Conservation (phyloP, 2,113 vertebrate genomes). For the Oreochromis tanganicae region DNA sequence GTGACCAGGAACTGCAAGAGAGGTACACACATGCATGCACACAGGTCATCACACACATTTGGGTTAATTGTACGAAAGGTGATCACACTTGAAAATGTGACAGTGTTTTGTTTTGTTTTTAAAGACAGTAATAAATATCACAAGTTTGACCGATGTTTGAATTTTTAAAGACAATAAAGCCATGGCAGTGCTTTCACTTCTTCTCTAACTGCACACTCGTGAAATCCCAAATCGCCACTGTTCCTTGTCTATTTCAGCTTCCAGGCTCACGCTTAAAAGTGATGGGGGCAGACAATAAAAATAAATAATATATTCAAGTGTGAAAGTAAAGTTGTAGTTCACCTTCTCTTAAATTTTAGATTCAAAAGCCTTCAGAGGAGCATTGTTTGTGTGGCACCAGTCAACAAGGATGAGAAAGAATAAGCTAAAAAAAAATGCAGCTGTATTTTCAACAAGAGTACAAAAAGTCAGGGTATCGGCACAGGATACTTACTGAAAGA, state of each 20-base stretch:
- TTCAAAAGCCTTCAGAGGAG: not conserved
- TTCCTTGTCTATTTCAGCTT: not conserved
- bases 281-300: not conserved
- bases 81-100: not conserved
- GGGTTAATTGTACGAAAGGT: not conserved
- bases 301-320: not conserved
- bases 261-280: not conserved
- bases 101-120: not conserved
- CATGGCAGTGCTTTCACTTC: not conserved
- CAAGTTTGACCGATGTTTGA: not conserved
- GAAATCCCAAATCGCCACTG: not conserved
- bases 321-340: not conserved
- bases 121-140: not conserved
- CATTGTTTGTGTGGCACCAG: not conserved
- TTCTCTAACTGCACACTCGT: not conserved
- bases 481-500: not conserved
- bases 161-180: not conserved
- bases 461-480: not conserved
- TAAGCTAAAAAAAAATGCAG: not conserved
- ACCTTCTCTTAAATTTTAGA: not conserved
- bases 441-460: not conserved
- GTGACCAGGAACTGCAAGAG: constrained; percentile 79
- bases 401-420: not conserved
- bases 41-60: not conserved
- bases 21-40: constrained; percentile 66